Evolutionary conservation across 2,113 vertebrate genomes (phyloP), one percentile per base, ranked within the genome.

Genomic region (Phaethon lepturus): DNA sequence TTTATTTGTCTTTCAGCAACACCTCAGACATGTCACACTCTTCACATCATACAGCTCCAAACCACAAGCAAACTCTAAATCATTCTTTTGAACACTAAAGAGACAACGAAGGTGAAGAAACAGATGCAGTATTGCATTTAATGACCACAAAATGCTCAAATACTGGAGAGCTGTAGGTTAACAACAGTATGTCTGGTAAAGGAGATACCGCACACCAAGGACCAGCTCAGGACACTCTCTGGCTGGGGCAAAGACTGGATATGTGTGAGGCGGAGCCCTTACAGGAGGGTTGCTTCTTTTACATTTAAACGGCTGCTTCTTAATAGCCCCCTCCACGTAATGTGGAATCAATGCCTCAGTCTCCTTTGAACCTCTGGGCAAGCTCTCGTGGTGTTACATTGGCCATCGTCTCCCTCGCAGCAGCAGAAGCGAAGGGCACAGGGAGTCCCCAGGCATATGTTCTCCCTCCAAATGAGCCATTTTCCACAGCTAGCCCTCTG

Each of bases 201-300:
- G 47, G 14, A 50, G 17, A 9, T 35, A 33, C 1, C 1, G 3
- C 22, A 66, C 7, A 13, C 1, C 38, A 6, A 25, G 28, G 5
- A 19, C 7, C 22, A 84, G 5, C 5, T 77, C 13, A 75, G 29
- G 42, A 35, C 26, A 42, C 24, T 35, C 5, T n/a, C 33, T 47
- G 25, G 7, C 4, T 55, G 7, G 47, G n/a, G 13, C 11, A 62
- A 85, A 22, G 28, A 68, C 4, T 25, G 22, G n/a, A n/a, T 17
- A 26, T 0, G 0, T 44, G 4, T 42, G 42, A 50, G 1, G 35
- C 66, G 40, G 7, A 40, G 16, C 8, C 3, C 20, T 40, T 28
- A 55, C 11, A 49, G 5, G 4, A 67, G 0, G 1, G 1, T 38
- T 67, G 2, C 4, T 81, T 72, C 24, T 20, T 82, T 49, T 62